Evolutionary conservation across 2,888 invertebrate species (phyloP), one percentile per base, ranked within the genome.

Genomic region (Listrodromus nycthemerus): DNA sequence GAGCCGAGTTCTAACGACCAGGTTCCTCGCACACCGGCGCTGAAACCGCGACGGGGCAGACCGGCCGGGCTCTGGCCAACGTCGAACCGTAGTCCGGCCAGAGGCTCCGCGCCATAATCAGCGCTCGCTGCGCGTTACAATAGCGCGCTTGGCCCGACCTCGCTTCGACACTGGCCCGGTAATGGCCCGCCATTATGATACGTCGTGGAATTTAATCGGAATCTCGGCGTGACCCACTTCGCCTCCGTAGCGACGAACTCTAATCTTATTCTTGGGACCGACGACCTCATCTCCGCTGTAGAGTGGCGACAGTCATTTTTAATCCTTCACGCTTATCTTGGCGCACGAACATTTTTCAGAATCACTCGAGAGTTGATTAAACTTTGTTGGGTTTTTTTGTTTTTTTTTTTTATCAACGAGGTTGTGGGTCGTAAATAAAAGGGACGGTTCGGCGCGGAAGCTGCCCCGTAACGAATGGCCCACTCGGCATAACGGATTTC

Each of bases 171-270:
- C 37, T 65, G 61, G 21, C 58, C 69, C 37, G 80, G 74, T 85
- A 85, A 86, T 83, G 77, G 81, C 73, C 81, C 19, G 55, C 75
- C 83, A 81, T 86, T 82, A 85, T 85, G 86, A 87, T 86, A 74
- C 77, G 82, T 79, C 71, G 71, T 81, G 74, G 84, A 84, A 87
- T 87, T 87, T 87, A 86, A 87, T 87, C 87, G 82, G 83, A 45
- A 84, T 80, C 85, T 66, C 71, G 73, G 67, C 41, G 21, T 83
- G 86, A 83, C 87, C 82, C 83, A 84, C 73, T 85, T 84, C 73
- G 30, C 52, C 1, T 19, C 16, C n/a, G 33, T 19, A 19, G 21
- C 45, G 61, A 1, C 50, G 37, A 16, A 37, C 41, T 48, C 41
- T 50, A 75, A 30, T 30, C 58, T 33, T 45, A 50, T 75, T 58